Evolutionary conservation across 2,888 invertebrate genomes (phyloP), one percentile per base, ranked within the genome.

Genomic region (Cheilosia urbana): DNA sequence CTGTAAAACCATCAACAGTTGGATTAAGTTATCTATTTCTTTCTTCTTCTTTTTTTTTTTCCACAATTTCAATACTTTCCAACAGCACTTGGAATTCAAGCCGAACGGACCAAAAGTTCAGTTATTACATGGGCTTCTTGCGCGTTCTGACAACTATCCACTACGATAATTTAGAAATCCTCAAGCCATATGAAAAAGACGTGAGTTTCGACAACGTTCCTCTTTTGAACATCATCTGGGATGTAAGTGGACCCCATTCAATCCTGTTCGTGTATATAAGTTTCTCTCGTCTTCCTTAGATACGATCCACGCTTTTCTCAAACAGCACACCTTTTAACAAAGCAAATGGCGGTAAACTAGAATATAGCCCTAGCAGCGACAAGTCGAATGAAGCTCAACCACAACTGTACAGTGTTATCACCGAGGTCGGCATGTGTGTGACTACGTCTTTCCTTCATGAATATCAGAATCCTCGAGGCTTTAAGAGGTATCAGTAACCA

Each of bases 381-480:
- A 42, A 3, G 4, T 1, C 45, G 21, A 15, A 3, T n/a, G 11
- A 55, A 37, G 6, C 17, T 15, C 4, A 21, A 15, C 30, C 40
- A 5, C 34, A 34, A n/a, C 49, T 78, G 19, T 19, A 51, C 2
- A 75, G 21, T 1, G 90, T 89, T 5, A 89, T 92, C 2, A 92
- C 91, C 0, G 92, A 92, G 87, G 88, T 88, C 60, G 92, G 92
- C 6, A 69, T 92, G 34, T 92, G 92, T 65, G 89, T 89, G 37
- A 90, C 91, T 2, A 89, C 89, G 5, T 89, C 90, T 6, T 90
- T 87, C 21, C 57, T 90, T 2, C 73, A 88, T 0, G 87, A 88
- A 13, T 91, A 89, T 68, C 90, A 89, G 11, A 89, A 90, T 87
- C 91, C 91, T 2, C 88, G 40, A 2, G 72, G 80, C 13, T 65